These are phyloP conservation scores for Athripsodes cinereus DNA, from an alignment of 2,888 invertebrate genomes.

Conservation along the genomic window DNA sequence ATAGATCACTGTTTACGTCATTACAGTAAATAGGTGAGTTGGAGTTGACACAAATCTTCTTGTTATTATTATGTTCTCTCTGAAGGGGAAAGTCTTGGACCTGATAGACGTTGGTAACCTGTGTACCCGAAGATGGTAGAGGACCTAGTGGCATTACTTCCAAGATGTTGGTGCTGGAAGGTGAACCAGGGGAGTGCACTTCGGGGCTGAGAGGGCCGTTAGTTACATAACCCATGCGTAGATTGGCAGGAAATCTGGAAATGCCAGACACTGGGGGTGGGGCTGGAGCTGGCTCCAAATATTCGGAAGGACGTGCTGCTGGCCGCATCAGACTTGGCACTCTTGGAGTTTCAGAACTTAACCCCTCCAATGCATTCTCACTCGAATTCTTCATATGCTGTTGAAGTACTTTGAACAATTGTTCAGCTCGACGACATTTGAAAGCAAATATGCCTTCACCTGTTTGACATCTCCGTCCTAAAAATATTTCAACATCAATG, in stretches of 20 bases:
- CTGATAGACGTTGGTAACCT: conserved; percentile 53
- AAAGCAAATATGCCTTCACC: conserved; percentile 95
- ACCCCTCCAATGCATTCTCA: conserved; percentile 11
- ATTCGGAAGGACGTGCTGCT: conserved; percentile 28
- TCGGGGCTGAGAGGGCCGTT: conserved; percentile 33
- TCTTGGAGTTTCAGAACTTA: conserved; percentile 10
- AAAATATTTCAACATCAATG: no score
- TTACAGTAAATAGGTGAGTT: conserved; percentile 40
- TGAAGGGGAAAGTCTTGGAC: conserved; percentile 45
- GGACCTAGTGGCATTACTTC: conserved; percentile 51
- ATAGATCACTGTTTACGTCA: conserved; percentile 44
- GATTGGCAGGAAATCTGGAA: conserved; percentile 21
- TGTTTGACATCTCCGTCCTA: conserved; percentile 74
- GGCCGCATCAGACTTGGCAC: conserved; percentile 23
- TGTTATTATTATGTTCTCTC: conserved; percentile 48
- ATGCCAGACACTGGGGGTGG: conserved; percentile 22
- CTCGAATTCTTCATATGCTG: conserved; percentile 53
- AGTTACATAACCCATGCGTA: conserved; percentile 31
- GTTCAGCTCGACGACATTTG: conserved; percentile 78
- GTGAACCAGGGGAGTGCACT: conserved; percentile 43
- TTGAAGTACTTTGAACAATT: conserved; percentile 82
- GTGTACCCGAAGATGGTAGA: conserved; percentile 37
- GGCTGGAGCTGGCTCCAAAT: conserved; percentile 27
- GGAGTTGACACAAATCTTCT: conserved; percentile 33
- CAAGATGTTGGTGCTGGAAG: conserved; percentile 51